Evolutionary conservation across 1,140 invertebrate genomes (phyloP), one percentile per base, ranked within the genome.

Genomic region (Pectinophora gossypiella): DNA sequence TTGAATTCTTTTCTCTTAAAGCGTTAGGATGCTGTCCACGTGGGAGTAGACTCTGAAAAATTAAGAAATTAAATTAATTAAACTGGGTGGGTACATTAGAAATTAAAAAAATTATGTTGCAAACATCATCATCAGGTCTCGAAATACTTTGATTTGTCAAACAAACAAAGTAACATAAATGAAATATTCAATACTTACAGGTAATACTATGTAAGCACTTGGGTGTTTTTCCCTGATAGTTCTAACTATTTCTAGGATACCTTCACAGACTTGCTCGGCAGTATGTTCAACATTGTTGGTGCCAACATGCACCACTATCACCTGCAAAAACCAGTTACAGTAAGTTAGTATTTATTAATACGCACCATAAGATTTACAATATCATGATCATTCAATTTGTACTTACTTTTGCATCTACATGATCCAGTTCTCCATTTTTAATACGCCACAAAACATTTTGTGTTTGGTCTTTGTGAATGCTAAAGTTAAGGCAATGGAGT

Each of bases 371-470:
- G n/a, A n/a, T n/a, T n/a, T n/a, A n/a, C n/a, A n/a, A n/a, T n/a
- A n/a, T n/a, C n/a, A n/a, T n/a, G n/a, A n/a, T n/a, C n/a, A n/a
- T n/a, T n/a, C n/a, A n/a, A n/a, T n/a, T n/a, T n/a, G n/a, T 43
- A 57, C 56, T 76, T 83, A 96, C 95, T 90, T 97, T 97, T 15
- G 96, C 95, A 78, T 94, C 91, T 48, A 97, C 92, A 87, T 93
- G 91, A 73, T 97, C 95, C 62, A 98, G 85, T 87, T 95, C 96
- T 51, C 96, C 96, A 89, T 97, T 95, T 72, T 91, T 87, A 21
- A 97, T 91, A 70, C 96, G 90, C 96, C 96, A 98, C 13, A 98
- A 85, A 12, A 97, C 91, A 90, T 98, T 92, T 83, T 97, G 93
- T 19, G 94, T 95, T 84, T 93, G 90, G 87, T 98, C 96, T 52